A percentile compares a stretch with the other conserved stretches of the same genome.
These are phyloP conservation scores for Centrocercus urophasianus DNA, from an alignment of 2,113 vertebrate species.

Conservation along the genomic window DNA sequence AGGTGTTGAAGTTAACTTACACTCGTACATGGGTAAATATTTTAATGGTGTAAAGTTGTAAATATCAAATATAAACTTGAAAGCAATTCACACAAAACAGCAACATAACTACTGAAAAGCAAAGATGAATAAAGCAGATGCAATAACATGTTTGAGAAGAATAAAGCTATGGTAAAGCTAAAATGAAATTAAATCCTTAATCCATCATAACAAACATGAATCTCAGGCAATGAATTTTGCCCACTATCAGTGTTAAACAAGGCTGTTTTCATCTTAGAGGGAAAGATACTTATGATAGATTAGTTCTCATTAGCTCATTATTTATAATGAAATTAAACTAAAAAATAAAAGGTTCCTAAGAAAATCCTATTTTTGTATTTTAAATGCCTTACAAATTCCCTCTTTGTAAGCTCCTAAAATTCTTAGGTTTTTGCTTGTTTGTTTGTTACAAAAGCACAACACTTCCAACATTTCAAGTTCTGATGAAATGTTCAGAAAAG, in stretches of 20 bases:
- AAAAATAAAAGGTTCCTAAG: not conserved
- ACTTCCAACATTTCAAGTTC: not conserved
- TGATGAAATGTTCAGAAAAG: not conserved
- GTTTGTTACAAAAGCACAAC: not conserved
- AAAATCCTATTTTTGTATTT: not conserved
- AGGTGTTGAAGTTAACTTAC: not conserved
- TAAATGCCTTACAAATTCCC: too few relatives aligned
- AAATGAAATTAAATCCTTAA: not conserved
- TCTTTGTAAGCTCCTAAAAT: not conserved
- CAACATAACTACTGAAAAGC: not conserved
- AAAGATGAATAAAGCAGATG: not conserved
- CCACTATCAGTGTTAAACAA: not conserved
- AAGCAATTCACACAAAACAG: not conserved
- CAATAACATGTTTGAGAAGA: not conserved
- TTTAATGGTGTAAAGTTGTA: not conserved
- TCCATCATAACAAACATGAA: not conserved
- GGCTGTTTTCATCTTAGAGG: not conserved
- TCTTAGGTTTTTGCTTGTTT: too few relatives aligned
- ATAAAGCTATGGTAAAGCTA: not conserved
- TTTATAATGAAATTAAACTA: not conserved
- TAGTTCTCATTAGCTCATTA: not conserved
- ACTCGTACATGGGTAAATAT: not conserved
- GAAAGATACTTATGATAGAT: not conserved
- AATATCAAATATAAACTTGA: not conserved
- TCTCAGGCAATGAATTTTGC: not conserved